These are phyloP conservation scores for Anthophora plumipes DNA, from an alignment of 2,888 invertebrate genomes.

Conservation along the genomic window DNA sequence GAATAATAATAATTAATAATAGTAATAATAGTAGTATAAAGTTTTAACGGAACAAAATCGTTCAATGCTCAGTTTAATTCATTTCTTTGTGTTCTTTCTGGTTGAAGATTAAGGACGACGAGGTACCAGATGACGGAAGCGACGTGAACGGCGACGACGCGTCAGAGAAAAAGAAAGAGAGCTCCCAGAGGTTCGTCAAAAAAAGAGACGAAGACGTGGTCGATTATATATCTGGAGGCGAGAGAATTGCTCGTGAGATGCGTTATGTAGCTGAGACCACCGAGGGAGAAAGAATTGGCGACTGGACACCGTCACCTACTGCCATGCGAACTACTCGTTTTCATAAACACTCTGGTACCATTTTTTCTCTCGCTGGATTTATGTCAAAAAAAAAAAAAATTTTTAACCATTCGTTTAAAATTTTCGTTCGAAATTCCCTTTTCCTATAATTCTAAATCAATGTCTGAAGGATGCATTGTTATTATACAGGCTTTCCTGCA, in stretches of 20 bases:
- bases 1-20: no score
- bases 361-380: neutral
- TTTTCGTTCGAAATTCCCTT: neutral
- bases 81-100: neutral
- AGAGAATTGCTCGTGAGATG: constrained; percentile 92
- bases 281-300: constrained; percentile 90
- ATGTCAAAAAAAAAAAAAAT: neutral
- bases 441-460: neutral
- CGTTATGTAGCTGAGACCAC: constrained; percentile 92
- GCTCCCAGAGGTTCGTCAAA: constrained; percentile 88
- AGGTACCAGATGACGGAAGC: constrained; percentile 85
- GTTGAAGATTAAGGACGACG: constrained; percentile 89
- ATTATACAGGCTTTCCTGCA: constrained; percentile 76
- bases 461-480: neutral
- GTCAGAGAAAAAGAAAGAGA: constrained; percentile 84
- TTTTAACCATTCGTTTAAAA: no score
- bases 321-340: constrained; percentile 77
- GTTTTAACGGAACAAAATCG: no score
- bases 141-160: constrained; percentile 83
- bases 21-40: no score
- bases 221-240: constrained; percentile 93
- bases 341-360: constrained; percentile 74
- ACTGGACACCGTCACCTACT: constrained; percentile 79
- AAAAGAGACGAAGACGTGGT: constrained; percentile 93
- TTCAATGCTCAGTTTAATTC: no score